phyloP scores from a whole-genome alignment of 2,797 vertebrate species.

The Cyclura pinguis region DNA sequence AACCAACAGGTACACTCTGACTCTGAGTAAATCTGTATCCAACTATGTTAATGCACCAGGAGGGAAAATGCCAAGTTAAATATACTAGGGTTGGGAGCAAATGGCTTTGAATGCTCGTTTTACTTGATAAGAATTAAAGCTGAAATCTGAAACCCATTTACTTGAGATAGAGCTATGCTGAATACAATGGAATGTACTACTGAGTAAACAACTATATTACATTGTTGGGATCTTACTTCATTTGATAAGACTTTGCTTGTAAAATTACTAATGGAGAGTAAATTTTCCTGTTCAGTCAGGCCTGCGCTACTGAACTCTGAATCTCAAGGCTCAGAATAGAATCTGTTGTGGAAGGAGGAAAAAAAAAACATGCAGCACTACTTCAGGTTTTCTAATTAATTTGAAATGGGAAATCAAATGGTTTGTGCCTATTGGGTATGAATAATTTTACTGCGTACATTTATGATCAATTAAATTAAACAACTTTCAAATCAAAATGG shows the following conservation, averaged over 20 bases:
- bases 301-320: not conserved
- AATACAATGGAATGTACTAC: not conserved
- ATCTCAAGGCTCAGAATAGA: constrained; percentile 33
- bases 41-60: not conserved
- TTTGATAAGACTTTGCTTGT: not conserved
- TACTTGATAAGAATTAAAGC: not conserved
- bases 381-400: constrained; percentile 42
- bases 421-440: constrained; percentile 38
- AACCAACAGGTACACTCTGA: too few relatives aligned
- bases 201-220: not conserved
- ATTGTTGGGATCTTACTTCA: not conserved
- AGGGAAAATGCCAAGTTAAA: not conserved
- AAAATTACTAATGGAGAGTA: not conserved
- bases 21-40: not conserved
- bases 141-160: not conserved
- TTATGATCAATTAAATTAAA: constrained; percentile 51
- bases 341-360: constrained; percentile 13
- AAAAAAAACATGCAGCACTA: not conserved
- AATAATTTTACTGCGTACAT: constrained; percentile 34
- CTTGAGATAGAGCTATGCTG: not conserved
- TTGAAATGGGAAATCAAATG: constrained; percentile 33
- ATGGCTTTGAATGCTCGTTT: not conserved
- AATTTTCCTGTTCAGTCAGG: not conserved
- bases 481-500: constrained; percentile 47
- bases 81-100: not conserved